phyloP scores from a whole-genome alignment of 2,113 vertebrate species.

The Burhinus bistriatus region DNA sequence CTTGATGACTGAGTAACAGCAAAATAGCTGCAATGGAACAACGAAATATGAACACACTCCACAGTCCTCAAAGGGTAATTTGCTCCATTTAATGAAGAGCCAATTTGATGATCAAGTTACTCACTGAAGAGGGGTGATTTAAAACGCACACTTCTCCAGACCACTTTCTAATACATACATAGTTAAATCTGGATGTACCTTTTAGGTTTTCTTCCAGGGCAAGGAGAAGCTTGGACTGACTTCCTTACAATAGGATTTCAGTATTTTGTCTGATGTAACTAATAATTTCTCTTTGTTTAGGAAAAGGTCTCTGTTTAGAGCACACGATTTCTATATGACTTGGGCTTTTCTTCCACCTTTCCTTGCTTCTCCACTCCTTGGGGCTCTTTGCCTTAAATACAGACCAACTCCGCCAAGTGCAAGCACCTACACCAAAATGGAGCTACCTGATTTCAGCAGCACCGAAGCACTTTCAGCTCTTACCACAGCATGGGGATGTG shows the following conservation, averaged over 20 bases:
- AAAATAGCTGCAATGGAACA: constrained; percentile 17
- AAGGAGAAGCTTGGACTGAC: background rate
- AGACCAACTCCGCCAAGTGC: background rate
- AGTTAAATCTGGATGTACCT: background rate
- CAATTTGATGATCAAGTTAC: background rate
- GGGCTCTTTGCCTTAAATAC: background rate
- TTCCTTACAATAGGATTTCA: background rate
- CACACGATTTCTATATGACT: background rate
- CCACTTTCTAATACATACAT: background rate
- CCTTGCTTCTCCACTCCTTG: background rate
- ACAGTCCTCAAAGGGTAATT: constrained; percentile 6
- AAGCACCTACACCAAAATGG: background rate
- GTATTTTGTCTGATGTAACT: background rate
- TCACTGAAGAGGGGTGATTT: background rate
- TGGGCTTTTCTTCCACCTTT: background rate
- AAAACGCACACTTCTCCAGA: constrained; percentile 4
- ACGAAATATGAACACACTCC: background rate
- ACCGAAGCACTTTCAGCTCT: background rate
- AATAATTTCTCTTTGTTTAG: background rate
- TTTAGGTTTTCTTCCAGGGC: background rate
- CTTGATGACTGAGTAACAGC: background rate
- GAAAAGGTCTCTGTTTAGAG: background rate
- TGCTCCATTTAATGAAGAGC: constrained; percentile 3
- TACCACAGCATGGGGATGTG: rapidly evolving
- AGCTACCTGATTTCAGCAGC: background rate